A percentile compares a stretch with the other conserved stretches of the same genome.
Conservation (phyloP, 2,888 invertebrate species). For the Dusona sp. region DNA sequence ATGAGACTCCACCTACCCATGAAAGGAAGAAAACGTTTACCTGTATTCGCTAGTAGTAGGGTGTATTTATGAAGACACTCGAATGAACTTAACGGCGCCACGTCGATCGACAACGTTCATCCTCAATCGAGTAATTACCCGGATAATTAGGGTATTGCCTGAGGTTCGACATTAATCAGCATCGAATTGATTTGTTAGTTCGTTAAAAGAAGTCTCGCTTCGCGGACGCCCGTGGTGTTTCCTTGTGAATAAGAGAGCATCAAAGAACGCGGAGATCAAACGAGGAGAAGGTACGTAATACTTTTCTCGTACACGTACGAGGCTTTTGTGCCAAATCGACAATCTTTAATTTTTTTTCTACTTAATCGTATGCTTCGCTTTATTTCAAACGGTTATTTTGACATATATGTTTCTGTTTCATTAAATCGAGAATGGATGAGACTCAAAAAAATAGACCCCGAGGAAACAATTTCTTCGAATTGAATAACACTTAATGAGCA, state of each 20-base stretch:
- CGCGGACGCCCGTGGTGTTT: constrained; percentile 54
- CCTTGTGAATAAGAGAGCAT: constrained; percentile 57
- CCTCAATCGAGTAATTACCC: constrained; percentile 78
- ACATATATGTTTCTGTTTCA: not conserved
- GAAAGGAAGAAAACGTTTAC: not conserved
- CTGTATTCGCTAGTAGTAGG: not conserved
- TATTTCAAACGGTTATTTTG: not conserved
- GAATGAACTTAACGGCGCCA: constrained; percentile 43
- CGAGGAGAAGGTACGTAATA: constrained; percentile 35
- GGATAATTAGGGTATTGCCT: constrained; percentile 78
- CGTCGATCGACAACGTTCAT: constrained; percentile 71
- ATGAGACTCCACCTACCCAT: constrained; percentile 41
- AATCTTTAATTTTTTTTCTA: not conserved
- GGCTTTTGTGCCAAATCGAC: not conserved
- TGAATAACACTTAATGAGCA: not conserved
- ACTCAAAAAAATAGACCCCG: not conserved
- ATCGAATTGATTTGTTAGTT: constrained; percentile 82
- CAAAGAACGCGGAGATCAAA: constrained; percentile 43
- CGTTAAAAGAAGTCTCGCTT: constrained; percentile 73
- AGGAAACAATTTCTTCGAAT: not conserved
- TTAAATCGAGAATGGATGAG: not conserved
- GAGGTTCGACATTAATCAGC: constrained; percentile 79
- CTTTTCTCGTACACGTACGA: not conserved
- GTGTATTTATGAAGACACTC: constrained; percentile 2
- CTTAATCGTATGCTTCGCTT: not conserved